Percentiles rank a stretch among this genome's conserved stretches.
Conservation (phyloP, 2,113 vertebrate genomes). For the Myiozetetes cayanensis region DNA sequence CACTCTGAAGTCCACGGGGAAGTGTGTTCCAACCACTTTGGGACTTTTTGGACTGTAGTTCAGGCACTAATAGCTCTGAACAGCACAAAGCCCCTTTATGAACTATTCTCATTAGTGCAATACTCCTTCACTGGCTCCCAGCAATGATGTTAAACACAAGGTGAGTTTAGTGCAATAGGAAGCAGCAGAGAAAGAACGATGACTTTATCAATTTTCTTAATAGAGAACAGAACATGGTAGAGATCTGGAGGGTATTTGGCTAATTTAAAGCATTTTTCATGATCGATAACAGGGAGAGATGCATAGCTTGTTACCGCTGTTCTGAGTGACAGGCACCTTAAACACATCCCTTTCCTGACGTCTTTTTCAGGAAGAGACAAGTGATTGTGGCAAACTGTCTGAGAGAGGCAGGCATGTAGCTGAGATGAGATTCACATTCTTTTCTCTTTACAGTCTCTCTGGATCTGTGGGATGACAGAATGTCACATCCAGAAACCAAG, state of each 20-base stretch:
- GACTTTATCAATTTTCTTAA: background rate
- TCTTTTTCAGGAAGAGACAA: background rate
- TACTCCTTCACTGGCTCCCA: background rate
- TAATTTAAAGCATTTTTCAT: background rate
- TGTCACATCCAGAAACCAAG: background rate
- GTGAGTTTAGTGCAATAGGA: background rate
- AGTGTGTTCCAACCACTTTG: background rate
- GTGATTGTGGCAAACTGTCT: background rate
- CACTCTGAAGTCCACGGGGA: background rate
- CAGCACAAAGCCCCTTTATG: background rate
- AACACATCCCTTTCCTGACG: background rate
- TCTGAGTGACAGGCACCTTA: background rate
- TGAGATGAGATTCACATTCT: background rate
- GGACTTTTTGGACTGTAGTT: background rate
- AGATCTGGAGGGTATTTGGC: background rate
- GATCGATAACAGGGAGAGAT: background rate
- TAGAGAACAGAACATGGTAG: background rate
- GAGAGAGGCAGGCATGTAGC: background rate
- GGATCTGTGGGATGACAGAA: background rate
- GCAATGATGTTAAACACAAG: background rate
- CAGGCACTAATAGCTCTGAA: background rate
- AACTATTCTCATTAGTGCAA: background rate
- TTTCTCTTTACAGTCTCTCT: background rate
- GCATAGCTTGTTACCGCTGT: background rate
- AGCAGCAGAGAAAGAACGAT: background rate